A percentile compares a stretch with the other conserved stretches of the same genome.
Conservation (phyloP, 2,113 vertebrate species). For the Kryptolebias marmoratus region DNA sequence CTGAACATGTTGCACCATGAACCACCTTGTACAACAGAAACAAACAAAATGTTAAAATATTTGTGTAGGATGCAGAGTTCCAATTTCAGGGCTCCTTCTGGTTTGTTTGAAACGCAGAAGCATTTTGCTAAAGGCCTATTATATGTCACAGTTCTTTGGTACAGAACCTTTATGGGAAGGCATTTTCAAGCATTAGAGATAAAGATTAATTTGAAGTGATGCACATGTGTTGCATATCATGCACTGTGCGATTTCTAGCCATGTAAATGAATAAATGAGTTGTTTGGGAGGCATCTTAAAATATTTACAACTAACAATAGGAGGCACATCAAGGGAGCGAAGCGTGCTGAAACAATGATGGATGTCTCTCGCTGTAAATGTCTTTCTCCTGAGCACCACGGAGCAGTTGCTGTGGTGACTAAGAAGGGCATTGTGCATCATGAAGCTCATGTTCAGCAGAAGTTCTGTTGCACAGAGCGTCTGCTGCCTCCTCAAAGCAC, state of each 20-base stretch:
- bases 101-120: not conserved
- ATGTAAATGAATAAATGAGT: no score
- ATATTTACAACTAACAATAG: not conserved
- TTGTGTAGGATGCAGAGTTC: not conserved
- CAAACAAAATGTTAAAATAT: not conserved
- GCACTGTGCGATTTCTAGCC: not conserved
- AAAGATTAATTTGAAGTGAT: not conserved
- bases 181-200: not conserved
- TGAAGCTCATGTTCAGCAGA: conserved; percentile 60
- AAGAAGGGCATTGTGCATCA: conserved; percentile 56
- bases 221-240: not conserved
- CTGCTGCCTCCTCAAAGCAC: conserved; percentile 70
- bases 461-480: conserved; percentile 42
- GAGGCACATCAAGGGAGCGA: not conserved
- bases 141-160: not conserved
- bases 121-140: not conserved
- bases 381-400: conserved; percentile 20
- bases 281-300: no score
- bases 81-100: not conserved
- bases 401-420: conserved; percentile 74
- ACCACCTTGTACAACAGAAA: no score
- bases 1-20: no score
- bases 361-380: conserved; percentile 34
- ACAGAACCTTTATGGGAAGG: not conserved
- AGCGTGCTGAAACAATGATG: conserved; percentile 23